phyloP scores from a whole-genome alignment of 1,140 invertebrate genomes.

The Telenomus remus region DNA sequence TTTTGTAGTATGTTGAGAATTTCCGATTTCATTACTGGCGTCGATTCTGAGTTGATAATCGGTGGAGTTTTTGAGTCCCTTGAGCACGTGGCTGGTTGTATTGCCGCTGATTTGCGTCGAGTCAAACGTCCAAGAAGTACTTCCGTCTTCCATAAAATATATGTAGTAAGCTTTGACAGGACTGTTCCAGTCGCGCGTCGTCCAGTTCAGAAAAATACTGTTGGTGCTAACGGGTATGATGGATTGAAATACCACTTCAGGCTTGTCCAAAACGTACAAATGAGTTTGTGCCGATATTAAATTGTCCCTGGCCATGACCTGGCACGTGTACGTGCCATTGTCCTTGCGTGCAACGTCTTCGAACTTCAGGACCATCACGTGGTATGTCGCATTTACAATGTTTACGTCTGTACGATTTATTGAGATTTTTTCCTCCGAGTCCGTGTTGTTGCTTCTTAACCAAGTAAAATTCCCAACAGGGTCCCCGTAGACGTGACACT shows the following conservation, averaged over 20 bases:
- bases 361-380: constrained; percentile 77
- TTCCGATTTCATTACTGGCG: constrained; percentile 77
- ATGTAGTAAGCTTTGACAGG: constrained; percentile 81
- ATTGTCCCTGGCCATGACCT: constrained; percentile 61
- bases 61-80: constrained; percentile 78
- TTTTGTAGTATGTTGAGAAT: too few relatives aligned
- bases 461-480: constrained; percentile 77
- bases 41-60: constrained; percentile 78
- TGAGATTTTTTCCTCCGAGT: constrained; percentile 70
- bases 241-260: constrained; percentile 82
- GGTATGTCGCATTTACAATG: constrained; percentile 77
- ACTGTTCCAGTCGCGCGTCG: constrained; percentile 84
- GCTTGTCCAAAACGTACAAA: constrained; percentile 81
- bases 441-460: constrained; percentile 76
- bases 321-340: constrained; percentile 81
- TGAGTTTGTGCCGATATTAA: constrained; percentile 71
- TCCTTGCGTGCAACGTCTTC: constrained; percentile 78
- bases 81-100: constrained; percentile 80
- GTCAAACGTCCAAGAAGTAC: constrained; percentile 77
- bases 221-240: constrained; percentile 84
- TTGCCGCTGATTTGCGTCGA: constrained; percentile 76
- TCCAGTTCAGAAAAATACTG: constrained; percentile 89
- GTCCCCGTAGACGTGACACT: constrained; percentile 78
- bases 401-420: constrained; percentile 59
- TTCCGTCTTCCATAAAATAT: constrained; percentile 78